These are phyloP conservation scores for Peromyscus polionotus DNA, from an alignment of 2,113 vertebrate genomes.

Conservation along the genomic window DNA sequence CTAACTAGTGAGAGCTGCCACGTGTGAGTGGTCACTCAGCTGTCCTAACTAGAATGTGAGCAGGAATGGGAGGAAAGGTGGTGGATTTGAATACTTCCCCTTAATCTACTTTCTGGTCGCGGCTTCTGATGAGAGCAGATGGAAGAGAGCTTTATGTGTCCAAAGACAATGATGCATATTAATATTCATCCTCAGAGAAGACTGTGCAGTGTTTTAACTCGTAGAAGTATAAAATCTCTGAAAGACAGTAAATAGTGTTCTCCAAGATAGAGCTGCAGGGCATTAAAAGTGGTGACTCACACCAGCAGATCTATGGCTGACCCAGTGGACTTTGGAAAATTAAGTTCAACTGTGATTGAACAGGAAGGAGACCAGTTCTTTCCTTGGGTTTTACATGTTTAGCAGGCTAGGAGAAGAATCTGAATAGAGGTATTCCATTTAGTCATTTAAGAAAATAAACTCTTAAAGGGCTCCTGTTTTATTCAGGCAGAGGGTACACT, in stretches of 20 bases:
- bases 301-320: not conserved
- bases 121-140: not conserved
- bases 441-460: not conserved
- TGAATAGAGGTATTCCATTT: conserved; percentile 16
- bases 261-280: not conserved
- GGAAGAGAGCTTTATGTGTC: not conserved
- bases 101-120: conserved; percentile 14
- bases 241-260: not conserved
- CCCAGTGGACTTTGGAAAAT: not conserved
- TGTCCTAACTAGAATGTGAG: not conserved
- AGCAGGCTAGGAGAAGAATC: not conserved
- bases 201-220: not conserved
- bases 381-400: not conserved
- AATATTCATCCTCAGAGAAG: not conserved
- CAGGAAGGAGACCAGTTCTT: not conserved
- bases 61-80: not conserved
- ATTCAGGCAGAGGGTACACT: too few species aligned
- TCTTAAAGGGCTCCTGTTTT: not conserved
- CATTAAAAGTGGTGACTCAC: not conserved
- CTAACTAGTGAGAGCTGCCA: not conserved
- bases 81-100: not conserved
- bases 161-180: not conserved
- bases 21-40: not conserved
- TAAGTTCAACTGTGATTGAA: not conserved
- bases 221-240: not conserved